Conservation (phyloP, 2,888 invertebrate genomes). For the Idaea dimidiata region DNA sequence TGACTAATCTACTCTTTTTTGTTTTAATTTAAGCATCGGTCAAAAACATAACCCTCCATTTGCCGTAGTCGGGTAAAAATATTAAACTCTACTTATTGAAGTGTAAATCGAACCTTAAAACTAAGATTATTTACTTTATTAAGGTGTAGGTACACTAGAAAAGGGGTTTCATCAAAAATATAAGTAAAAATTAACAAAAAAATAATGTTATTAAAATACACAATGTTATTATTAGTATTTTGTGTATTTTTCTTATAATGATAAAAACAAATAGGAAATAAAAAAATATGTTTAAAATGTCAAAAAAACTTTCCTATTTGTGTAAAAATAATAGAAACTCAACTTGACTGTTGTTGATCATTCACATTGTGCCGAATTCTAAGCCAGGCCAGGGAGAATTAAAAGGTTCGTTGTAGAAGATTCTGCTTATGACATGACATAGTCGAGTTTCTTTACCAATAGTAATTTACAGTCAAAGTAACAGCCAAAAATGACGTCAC, state of each 20-base stretch:
- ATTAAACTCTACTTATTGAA: neutral
- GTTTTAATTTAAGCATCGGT: no score
- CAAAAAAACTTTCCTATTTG: neutral
- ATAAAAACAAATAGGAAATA: neutral
- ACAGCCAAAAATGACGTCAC: no score
- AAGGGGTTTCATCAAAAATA: neutral
- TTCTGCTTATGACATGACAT: no score
- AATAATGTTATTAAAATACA: neutral
- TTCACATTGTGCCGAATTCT: no score
- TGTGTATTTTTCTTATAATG: neutral
- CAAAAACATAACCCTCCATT: no score
- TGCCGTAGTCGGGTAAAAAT: no score
- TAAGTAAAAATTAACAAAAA: neutral
- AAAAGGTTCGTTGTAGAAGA: no score
- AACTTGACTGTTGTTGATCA: neutral
- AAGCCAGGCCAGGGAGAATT: conserved; percentile 1
- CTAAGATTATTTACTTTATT: neutral
- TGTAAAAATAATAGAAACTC: neutral
- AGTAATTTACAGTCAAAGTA: no score
- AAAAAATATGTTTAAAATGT: neutral
- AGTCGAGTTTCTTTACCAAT: no score
- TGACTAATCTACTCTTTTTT: no score
- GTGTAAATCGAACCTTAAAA: neutral
- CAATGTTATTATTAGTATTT: neutral
- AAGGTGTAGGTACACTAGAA: neutral